phyloP scores from a whole-genome alignment of 2,888 invertebrate genomes.

The Stegophylla sp. region DNA sequence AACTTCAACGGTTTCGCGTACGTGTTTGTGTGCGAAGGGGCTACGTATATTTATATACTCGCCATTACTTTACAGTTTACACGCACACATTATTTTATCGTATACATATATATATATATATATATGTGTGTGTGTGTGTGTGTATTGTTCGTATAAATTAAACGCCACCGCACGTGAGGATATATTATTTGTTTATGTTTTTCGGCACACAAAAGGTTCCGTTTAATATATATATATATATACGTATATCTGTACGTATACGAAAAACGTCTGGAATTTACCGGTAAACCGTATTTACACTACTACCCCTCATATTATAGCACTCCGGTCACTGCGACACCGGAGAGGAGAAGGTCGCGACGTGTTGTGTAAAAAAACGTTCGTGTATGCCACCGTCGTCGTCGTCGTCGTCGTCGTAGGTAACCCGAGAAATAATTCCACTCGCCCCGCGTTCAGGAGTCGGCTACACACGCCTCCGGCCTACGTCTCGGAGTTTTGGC shows the following conservation, averaged over 20 bases:
- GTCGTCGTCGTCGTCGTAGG: neutral
- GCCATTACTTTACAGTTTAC: too few relatives aligned
- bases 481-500: slow-evolving; percentile 25
- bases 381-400: neutral
- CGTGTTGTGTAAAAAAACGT: slow-evolving; percentile 17
- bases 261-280: slow-evolving; percentile 11
- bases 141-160: too few relatives aligned
- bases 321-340: neutral
- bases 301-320: too few relatives aligned
- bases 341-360: neutral
- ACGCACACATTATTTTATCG: too few relatives aligned
- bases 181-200: slow-evolving; percentile 22
- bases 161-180: neutral
- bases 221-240: too few relatives aligned
- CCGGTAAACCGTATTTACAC: neutral
- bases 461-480: neutral
- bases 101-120: neutral
- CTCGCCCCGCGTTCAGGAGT: neutral
- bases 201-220: neutral
- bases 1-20: neutral
- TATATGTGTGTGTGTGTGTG: too few relatives aligned
- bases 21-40: too few relatives aligned
- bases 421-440: slow-evolving; percentile 1
- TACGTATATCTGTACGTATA: too few relatives aligned
- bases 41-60: too few relatives aligned